phyloP scores from a whole-genome alignment of 2,797 vertebrate species.

The Poeciliopsis paucimaculata region DNA sequence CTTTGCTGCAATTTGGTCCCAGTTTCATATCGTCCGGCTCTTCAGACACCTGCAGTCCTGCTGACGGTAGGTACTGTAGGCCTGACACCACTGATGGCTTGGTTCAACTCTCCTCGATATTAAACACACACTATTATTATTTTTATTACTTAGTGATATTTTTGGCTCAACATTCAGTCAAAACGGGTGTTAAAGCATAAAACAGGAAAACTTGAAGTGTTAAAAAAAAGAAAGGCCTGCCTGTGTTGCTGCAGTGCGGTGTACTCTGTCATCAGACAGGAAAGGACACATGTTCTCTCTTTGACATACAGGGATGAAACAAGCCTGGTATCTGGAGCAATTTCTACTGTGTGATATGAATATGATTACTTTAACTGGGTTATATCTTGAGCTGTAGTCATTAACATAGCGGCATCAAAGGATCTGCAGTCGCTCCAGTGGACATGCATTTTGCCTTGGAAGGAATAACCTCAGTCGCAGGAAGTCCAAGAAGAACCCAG shows the following conservation, averaged over 20 bases:
- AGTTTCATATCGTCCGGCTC: neutral
- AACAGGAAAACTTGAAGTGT: neutral
- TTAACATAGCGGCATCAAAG: conserved; percentile 44
- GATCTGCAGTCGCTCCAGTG: conserved; percentile 12
- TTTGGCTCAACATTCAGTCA: neutral
- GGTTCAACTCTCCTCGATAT: neutral
- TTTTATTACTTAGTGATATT: neutral
- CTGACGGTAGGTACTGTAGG: neutral
- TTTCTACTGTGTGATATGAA: conserved; percentile 15
- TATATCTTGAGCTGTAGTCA: conserved; percentile 29
- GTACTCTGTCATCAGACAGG: neutral
- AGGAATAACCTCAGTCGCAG: neutral
- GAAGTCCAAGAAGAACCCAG: neutral
- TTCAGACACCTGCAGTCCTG: neutral
- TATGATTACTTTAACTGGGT: conserved; percentile 32
- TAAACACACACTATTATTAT: neutral
- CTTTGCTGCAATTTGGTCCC: neutral
- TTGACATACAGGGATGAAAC: conserved; percentile 30
- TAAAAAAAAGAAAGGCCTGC: neutral
- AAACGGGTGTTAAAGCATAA: neutral
- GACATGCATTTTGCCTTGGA: neutral
- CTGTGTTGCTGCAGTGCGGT: neutral
- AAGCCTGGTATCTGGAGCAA: conserved; percentile 14
- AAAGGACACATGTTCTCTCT: neutral
- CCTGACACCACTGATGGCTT: neutral